Base-by-base conservation (phyloP, 2,888 invertebrate species). In the Yponomeuta malinellus region DNA sequence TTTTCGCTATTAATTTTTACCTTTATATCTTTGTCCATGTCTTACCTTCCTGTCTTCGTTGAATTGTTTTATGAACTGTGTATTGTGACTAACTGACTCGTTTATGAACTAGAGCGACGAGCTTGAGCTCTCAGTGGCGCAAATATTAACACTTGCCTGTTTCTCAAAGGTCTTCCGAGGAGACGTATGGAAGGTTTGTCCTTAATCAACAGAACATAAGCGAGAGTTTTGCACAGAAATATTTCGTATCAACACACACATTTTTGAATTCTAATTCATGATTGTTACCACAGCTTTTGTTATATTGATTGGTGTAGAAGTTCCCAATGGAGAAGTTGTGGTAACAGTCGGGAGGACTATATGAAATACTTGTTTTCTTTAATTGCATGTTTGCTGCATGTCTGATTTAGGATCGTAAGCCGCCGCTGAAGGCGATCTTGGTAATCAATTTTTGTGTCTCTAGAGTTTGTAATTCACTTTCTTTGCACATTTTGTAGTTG, bases 101-200 rank as follows among this genome's bases (percentile, higher is more conserved):
- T 79, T 78, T 76, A 75, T 79, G 75, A 76, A 78, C 74, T 87
- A 88, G 88, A 85, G 84, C 82, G 82, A 85, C 86, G 86, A 82
- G 82, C 52, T 59, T 59, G 69, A 70, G 67, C 43, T 71, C 52
- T 68, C 71, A 68, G 85, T 88, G 83, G 84, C 83, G 85, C 83
- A 86, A 84, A 86, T 85, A 86, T 85, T 89, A 89, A 87, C 87
- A 83, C 86, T 88, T 87, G 83, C 84, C 83, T 88, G 83, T 89
- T 89, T 90, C 89, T 87, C 87, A 84, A 90, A 94, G 94, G 94
- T 94, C 94, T 94, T 93, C 90, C 94, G 93, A 80, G 94, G 94
- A 93, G 90, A 93, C 87, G 90, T 91, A 84, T 93, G 93, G 93
- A 94, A 94, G 94, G 94, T 94, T 94, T 93, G 94, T 94, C 87